Conservation (phyloP, 2,797 vertebrate genomes). For the Heliangelus exortis region DNA sequence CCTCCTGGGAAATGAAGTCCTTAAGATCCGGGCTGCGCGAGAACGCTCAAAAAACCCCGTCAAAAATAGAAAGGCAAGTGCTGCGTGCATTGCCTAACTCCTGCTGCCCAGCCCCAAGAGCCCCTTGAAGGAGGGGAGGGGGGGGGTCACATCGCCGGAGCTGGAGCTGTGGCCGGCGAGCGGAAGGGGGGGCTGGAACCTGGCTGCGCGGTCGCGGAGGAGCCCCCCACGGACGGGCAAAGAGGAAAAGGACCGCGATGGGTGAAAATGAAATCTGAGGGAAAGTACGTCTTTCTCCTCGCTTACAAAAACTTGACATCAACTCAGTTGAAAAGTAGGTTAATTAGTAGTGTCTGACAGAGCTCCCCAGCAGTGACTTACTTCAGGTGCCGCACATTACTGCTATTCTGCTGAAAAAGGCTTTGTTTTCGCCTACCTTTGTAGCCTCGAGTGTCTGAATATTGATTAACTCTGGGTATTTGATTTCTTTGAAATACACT, state of each 20-base stretch:
- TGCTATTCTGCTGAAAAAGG: constrained; percentile 25
- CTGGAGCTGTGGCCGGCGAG: neutral
- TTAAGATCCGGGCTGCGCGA: fast-evolving
- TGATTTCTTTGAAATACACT: constrained; percentile 53
- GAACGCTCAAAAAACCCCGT: fast-evolving
- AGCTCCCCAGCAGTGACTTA: constrained; percentile 61
- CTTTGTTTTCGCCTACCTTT: constrained; percentile 55
- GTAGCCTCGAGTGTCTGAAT: constrained; percentile 57
- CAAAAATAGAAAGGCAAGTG: fast-evolving
- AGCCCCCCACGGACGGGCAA: too few species aligned
- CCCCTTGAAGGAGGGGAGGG: too few species aligned
- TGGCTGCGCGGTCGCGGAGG: neutral
- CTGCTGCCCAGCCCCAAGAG: neutral
- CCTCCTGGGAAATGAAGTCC: fast-evolving
- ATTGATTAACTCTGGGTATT: constrained; percentile 49
- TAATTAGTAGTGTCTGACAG: constrained; percentile 71
- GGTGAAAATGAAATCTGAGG: neutral
- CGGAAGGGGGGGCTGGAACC: neutral
- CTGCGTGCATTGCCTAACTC: fast-evolving
- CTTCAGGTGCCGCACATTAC: constrained; percentile 63
- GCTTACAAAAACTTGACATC: constrained; percentile 55
- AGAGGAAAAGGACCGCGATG: neutral
- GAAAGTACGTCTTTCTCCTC: neutral
- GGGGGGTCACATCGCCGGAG: neutral
- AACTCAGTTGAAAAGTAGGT: constrained; percentile 70